phyloP scores from a whole-genome alignment of 1,140 invertebrate genomes.

The Magallana ariakensis region DNA sequence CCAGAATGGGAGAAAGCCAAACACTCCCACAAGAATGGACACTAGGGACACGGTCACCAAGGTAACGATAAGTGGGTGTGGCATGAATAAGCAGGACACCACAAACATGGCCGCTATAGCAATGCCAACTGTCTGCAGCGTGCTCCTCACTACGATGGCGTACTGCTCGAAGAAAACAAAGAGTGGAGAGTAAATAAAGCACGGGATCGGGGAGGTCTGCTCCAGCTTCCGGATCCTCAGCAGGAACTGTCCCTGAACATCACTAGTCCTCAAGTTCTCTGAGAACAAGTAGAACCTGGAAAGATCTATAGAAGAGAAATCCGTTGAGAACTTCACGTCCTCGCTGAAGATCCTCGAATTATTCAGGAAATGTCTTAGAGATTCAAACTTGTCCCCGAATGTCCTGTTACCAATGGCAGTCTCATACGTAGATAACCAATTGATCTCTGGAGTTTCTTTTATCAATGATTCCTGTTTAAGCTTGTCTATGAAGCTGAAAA shows the following conservation, averaged over 20 bases:
- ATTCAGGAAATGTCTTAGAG: slow-evolving; percentile 74
- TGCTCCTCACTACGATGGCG: slow-evolving; percentile 94
- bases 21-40: slow-evolving; percentile 96
- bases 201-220: slow-evolving; percentile 61
- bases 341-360: slow-evolving; percentile 53
- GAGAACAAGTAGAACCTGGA: slow-evolving; percentile 69
- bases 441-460: slow-evolving; percentile 45
- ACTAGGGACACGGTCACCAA: slow-evolving; percentile 98
- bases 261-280: slow-evolving; percentile 60
- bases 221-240: slow-evolving; percentile 62
- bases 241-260: slow-evolving; percentile 67
- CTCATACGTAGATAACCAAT: slow-evolving; percentile 50
- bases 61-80: slow-evolving; percentile 93
- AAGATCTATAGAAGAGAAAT: slow-evolving; percentile 89
- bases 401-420: background rate
- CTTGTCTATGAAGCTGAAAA: slow-evolving; percentile 26
- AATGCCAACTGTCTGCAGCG: slow-evolving; percentile 94
- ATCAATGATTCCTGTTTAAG: slow-evolving; percentile 39
- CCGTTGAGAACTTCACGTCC: slow-evolving; percentile 85
- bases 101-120: slow-evolving; percentile 97
- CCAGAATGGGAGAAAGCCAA: slow-evolving; percentile 98
- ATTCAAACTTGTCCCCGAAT: background rate
- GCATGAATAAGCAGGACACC: slow-evolving; percentile 96
- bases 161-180: slow-evolving; percentile 84
- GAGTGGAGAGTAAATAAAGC: slow-evolving; percentile 64